Percentiles rank a stretch among this genome's conserved stretches.
phyloP scores from a whole-genome alignment of 2,113 vertebrate genomes.

The Coptodon rendalli region DNA sequence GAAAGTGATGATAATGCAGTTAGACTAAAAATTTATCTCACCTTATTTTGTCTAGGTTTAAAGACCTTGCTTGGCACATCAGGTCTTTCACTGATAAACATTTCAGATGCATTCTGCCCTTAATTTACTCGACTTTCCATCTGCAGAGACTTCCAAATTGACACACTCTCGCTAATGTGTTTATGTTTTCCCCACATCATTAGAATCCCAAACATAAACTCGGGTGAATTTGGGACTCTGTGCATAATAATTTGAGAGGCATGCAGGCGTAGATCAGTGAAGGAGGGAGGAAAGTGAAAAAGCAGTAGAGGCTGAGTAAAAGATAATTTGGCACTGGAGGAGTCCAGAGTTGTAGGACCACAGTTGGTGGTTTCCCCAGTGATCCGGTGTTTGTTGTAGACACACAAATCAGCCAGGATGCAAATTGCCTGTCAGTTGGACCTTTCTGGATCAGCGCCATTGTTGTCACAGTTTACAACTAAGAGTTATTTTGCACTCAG shows the following conservation, averaged over 20 bases:
- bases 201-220: not conserved
- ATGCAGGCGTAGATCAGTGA: not conserved
- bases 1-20: not conserved
- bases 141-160: not conserved
- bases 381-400: conserved; percentile 40
- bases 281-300: not conserved
- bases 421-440: conserved; percentile 28
- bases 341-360: conserved; percentile 1
- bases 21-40: not conserved
- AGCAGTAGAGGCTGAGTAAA: not conserved
- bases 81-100: not conserved
- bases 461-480: not conserved
- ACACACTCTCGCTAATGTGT: not conserved
- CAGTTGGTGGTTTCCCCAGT: conserved; percentile 34
- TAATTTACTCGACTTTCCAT: not conserved
- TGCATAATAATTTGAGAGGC: not conserved
- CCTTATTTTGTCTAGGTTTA: not conserved
- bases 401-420: conserved; percentile 41
- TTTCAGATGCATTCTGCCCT: not conserved
- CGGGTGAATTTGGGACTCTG: not conserved
- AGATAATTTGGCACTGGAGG: not conserved
- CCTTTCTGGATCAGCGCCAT: not conserved
- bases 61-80: not conserved
- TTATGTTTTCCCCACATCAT: not conserved
- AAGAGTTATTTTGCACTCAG: not conserved